These are phyloP conservation scores for Poeciliopsis prolifica DNA, from an alignment of 2,113 vertebrate genomes.

Conservation along the genomic window DNA sequence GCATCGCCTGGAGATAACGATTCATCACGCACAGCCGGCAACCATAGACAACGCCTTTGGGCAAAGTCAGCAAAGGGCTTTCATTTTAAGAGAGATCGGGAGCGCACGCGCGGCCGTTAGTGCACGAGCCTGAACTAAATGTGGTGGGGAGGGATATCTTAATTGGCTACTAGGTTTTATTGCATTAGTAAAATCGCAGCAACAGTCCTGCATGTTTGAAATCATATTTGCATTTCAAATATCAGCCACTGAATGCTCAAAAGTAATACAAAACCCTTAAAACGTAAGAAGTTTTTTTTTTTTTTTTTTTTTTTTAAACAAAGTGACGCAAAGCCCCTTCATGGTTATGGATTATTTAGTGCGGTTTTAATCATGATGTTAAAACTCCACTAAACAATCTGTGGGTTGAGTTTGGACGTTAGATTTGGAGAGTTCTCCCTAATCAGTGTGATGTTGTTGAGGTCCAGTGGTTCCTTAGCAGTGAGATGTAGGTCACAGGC, in stretches of 20 bases:
- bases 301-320: too few species aligned
- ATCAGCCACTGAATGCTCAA: background rate
- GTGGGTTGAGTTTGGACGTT: background rate
- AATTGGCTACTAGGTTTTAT: constrained; percentile 64
- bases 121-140: background rate
- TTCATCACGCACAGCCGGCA: constrained; percentile 81
- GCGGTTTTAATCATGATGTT: background rate
- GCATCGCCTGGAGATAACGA: constrained; percentile 80
- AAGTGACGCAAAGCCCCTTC: background rate
- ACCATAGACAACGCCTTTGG: constrained; percentile 75
- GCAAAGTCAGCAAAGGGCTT: constrained; percentile 70
- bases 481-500: background rate
- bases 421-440: background rate
- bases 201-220: constrained; percentile 41
- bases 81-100: constrained; percentile 59
- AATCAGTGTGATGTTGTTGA: background rate
- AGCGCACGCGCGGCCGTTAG: background rate
- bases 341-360: background rate
- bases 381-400: too few species aligned
- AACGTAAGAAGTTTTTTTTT: background rate
- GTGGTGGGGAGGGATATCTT: constrained; percentile 23
- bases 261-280: too few species aligned
- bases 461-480: background rate
- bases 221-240: constrained; percentile 21
- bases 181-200: constrained; percentile 71